Evolutionary conservation across 2,888 invertebrate genomes (phyloP).

Genomic region (Diarsia rubi): DNA sequence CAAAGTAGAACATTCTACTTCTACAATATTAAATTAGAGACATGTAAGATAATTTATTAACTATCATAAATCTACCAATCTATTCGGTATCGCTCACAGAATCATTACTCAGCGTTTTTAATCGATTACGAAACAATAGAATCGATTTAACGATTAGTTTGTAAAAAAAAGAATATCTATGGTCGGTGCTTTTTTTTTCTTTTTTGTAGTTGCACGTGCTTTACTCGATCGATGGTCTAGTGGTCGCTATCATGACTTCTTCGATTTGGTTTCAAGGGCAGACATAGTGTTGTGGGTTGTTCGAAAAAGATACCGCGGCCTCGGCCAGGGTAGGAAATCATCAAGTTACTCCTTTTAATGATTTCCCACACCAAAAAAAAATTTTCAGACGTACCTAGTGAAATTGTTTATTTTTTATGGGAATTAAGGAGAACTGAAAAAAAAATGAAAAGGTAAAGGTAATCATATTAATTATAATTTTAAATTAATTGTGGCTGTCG

Average conservation of each 20-base stretch:
- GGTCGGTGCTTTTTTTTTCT: constrained; percentile 21
- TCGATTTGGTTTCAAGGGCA: background rate
- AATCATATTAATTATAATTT: no score
- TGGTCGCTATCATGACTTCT: background rate
- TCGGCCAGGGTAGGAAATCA: no score
- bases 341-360: no score
- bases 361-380: no score
- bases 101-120: constrained; percentile 61
- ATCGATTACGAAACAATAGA: constrained; percentile 63
- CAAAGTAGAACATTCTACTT: constrained; percentile 8
- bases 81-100: constrained; percentile 26
- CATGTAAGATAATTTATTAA: constrained; percentile 31
- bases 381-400: no score
- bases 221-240: background rate
- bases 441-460: no score
- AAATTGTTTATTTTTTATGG: no score
- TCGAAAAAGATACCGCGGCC: no score
- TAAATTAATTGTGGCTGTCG: background rate
- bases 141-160: constrained; percentile 46
- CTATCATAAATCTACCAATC: constrained; percentile 29
- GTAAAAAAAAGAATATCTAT: constrained; percentile 35
- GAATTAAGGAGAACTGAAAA: no score
- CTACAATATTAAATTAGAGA: constrained; percentile 8
- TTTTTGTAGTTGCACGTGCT: constrained; percentile 13
- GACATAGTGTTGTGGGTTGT: no score